Evolutionary conservation across 2,888 invertebrate genomes (phyloP).

Genomic region (Coenonympha arcania): DNA sequence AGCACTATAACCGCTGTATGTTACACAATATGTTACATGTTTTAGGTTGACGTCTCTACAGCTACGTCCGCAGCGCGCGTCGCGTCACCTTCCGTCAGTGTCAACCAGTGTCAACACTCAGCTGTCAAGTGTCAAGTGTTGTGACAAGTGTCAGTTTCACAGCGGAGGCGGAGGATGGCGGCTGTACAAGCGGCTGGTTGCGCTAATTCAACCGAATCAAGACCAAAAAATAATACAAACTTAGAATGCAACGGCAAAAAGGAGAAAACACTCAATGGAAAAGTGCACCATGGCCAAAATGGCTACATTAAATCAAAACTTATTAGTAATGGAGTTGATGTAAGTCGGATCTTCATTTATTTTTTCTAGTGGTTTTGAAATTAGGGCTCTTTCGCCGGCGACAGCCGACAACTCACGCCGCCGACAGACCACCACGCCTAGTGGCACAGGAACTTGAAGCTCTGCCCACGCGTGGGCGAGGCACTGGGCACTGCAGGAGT

Average conservation of each 20-base stretch:
- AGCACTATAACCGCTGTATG: neutral
- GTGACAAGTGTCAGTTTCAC: neutral
- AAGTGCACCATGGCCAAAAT: constrained; percentile 43
- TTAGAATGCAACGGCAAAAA: constrained; percentile 40
- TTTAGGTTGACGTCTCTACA: too few species aligned
- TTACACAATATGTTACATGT: too few species aligned
- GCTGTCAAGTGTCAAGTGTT: neutral
- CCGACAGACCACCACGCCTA: neutral
- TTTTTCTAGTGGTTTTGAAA: constrained; percentile 2
- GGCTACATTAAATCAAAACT: constrained; percentile 43
- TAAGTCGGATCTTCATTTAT: constrained; percentile 39
- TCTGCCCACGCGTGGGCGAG: neutral
- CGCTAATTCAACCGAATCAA: constrained; percentile 32
- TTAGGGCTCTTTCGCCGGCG: neutral
- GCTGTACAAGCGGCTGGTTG: constrained; percentile 37
- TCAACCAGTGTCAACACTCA: neutral
- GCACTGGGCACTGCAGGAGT: neutral
- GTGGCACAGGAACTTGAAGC: neutral
- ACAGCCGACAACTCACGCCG: neutral
- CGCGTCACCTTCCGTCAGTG: too few species aligned
- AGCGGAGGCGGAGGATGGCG: constrained; percentile 43
- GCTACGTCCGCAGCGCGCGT: too few species aligned
- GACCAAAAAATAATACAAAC: constrained; percentile 31
- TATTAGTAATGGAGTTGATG: constrained; percentile 44
- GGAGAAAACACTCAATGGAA: constrained; percentile 44